These are phyloP conservation scores for Leptogaster cylindrica DNA, from an alignment of 2,888 invertebrate species.

Conservation along the genomic window DNA sequence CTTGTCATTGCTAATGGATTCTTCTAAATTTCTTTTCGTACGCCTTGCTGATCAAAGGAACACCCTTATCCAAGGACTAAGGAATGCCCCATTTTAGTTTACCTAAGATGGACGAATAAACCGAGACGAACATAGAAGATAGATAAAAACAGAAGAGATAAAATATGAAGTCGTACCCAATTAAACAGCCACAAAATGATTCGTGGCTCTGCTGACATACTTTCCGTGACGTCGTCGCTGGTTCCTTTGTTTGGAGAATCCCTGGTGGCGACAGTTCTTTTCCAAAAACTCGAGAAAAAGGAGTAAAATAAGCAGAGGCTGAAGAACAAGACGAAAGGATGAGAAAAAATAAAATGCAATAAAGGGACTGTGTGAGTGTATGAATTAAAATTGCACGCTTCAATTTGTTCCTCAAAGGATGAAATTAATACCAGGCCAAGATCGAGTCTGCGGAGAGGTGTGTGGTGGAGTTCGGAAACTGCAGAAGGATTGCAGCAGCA, in stretches of 20 bases:
- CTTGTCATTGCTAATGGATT: constrained; percentile 25
- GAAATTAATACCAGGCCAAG: constrained; percentile 10
- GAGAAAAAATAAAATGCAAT: background rate
- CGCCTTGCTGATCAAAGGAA: constrained; percentile 11
- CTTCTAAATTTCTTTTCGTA: background rate
- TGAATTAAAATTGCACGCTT: too few species aligned
- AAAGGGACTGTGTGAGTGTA: too few species aligned
- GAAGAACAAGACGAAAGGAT: too few species aligned
- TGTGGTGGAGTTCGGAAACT: background rate
- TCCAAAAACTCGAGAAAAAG: too few species aligned
- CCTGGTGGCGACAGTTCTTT: background rate
- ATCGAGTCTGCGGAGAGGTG: background rate
- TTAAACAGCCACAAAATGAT: constrained; percentile 10
- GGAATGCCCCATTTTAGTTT: background rate
- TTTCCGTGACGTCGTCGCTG: constrained; percentile 5
- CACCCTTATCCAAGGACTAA: background rate
- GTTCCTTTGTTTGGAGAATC: constrained; percentile 6
- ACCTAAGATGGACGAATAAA: background rate
- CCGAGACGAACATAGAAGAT: background rate
- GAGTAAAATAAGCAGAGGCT: too few species aligned
- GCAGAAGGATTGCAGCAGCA: background rate
- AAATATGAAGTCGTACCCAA: constrained; percentile 21
- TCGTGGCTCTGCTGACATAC: constrained; percentile 1
- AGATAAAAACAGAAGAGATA: background rate
- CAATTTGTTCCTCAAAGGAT: constrained; percentile 6